Evolutionary conservation across 30 jellyfish, hydroid and myxozoan genomes (phyloP), one percentile per base, ranked within the genome.

Genomic region (Sanderia malayensis): DNA sequence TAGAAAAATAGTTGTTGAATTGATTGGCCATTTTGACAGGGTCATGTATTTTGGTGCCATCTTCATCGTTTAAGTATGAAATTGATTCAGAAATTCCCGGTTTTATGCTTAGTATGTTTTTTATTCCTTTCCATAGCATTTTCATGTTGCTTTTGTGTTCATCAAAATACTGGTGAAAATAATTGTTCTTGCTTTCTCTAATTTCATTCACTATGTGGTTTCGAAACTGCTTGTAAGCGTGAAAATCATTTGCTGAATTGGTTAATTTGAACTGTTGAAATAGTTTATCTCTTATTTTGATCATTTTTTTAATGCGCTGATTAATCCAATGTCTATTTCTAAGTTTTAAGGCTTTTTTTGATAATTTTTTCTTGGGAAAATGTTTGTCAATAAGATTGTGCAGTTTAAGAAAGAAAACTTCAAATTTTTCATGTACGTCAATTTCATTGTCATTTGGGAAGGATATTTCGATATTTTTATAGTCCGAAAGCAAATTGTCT

Each of bases 41-140:
- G 58, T 79, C 71, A 29, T 26, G 0, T 21, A 79, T 27, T 47
- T 67, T 57, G 41, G 75, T 29, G 68, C 71, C 78, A 52, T 68
- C 46, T 0, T 66, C 68, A 26, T 61, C 66, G 1, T 26, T 68
- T 66, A 47, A 37, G 44, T n/a, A 45, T 19, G 80, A 55, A 44
- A 73, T 24, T 26, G 46, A 0, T 0, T 79, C 85, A 49, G 34
- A 26, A 41, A 44, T 68, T 49, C 73, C 84, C 0, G 53, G 79
- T 68, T 49, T 67, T 26, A 41, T 49, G 61, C 75, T 63, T 27
- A 46, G 64, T 63, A 77, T 28, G n/a, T 45, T 68, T n/a, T 30
- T 65, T 62, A 79, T 79, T 22, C 76, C 92, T 79, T 79, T 67
- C 92, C 92, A 79, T 15, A 67, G 73, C 25, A 47, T 25, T 68